phyloP scores from a whole-genome alignment of 2,888 invertebrate species.

The Phasia obesa region DNA sequence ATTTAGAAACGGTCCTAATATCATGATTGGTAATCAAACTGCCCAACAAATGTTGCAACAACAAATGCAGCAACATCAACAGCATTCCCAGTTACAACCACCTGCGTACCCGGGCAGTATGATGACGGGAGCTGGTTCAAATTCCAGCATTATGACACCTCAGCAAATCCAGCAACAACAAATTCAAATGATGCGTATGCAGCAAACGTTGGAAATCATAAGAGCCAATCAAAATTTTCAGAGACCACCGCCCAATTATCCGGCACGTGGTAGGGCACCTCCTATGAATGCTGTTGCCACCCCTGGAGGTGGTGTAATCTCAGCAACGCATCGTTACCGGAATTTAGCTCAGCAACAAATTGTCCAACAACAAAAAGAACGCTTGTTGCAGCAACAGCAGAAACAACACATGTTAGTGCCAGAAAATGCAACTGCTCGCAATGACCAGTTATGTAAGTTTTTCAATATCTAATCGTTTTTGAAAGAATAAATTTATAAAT shows the following conservation, averaged over 20 bases:
- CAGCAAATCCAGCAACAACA: slow-evolving; percentile 76
- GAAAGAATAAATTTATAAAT: background rate
- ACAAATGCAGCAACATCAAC: slow-evolving; percentile 74
- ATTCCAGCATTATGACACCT: slow-evolving; percentile 51
- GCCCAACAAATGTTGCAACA: slow-evolving; percentile 74
- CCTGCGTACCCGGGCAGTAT: slow-evolving; percentile 79
- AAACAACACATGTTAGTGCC: slow-evolving; percentile 92
- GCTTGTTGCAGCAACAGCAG: slow-evolving; percentile 90
- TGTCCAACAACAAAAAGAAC: slow-evolving; percentile 83
- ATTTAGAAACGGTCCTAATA: slow-evolving; percentile 72
- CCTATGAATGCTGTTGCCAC: slow-evolving; percentile 79
- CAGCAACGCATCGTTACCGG: slow-evolving; percentile 77
- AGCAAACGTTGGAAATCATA: slow-evolving; percentile 75
- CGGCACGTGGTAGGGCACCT: slow-evolving; percentile 78
- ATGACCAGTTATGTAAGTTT: slow-evolving; percentile 78
- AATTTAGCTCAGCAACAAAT: slow-evolving; percentile 77
- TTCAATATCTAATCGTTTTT: background rate
- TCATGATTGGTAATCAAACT: slow-evolving; percentile 55
- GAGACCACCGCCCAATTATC: slow-evolving; percentile 82
- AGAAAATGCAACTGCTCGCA: slow-evolving; percentile 87
- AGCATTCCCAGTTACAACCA: slow-evolving; percentile 74
- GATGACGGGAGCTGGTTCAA: slow-evolving; percentile 63
- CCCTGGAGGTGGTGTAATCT: slow-evolving; percentile 76
- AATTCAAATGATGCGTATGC: slow-evolving; percentile 74
- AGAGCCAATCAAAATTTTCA: slow-evolving; percentile 80